A percentile compares a stretch with the other conserved stretches of the same genome.
Conservation (phyloP, 2,797 vertebrate species). For the Coregonus suidteri region DNA sequence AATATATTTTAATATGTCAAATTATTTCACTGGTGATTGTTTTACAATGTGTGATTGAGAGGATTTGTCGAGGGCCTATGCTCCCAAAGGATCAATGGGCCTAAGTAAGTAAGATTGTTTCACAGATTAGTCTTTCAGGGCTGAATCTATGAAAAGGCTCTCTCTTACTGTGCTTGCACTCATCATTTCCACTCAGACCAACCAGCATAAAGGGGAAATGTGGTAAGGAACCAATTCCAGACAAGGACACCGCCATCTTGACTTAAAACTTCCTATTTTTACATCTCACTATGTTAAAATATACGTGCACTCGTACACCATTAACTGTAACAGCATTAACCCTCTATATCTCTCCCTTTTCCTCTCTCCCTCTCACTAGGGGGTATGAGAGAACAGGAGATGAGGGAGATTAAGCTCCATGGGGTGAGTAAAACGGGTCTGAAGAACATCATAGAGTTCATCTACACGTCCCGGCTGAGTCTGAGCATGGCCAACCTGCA, state of each 20-base stretch:
- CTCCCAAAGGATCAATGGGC: too few species aligned
- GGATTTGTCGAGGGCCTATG: too few species aligned
- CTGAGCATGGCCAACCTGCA: conserved; percentile 77
- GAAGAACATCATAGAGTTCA: conserved; percentile 82
- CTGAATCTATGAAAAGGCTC: neutral
- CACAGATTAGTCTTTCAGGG: neutral
- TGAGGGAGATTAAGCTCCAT: conserved; percentile 81
- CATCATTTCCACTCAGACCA: neutral
- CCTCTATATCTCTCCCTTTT: neutral
- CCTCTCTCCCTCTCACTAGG: conserved; percentile 52
- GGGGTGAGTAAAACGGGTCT: conserved; percentile 76
- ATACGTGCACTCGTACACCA: neutral
- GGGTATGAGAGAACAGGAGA: conserved; percentile 82
- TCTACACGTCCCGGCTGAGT: conserved; percentile 78
- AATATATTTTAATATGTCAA: neutral
- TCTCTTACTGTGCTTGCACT: neutral
- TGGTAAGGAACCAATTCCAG: too few species aligned
- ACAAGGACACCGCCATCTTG: too few species aligned
- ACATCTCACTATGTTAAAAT: neutral
- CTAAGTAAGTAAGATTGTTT: too few species aligned
- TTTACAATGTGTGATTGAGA: too few species aligned
- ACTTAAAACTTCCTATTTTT: too few species aligned
- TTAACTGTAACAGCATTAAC: too few species aligned
- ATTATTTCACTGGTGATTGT: too few species aligned
- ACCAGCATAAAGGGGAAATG: too few species aligned